A percentile compares a stretch with the other conserved stretches of the same genome.
Evolutionary conservation across 2,797 vertebrate genomes (phyloP).

Genomic region (Falco concolor): DNA sequence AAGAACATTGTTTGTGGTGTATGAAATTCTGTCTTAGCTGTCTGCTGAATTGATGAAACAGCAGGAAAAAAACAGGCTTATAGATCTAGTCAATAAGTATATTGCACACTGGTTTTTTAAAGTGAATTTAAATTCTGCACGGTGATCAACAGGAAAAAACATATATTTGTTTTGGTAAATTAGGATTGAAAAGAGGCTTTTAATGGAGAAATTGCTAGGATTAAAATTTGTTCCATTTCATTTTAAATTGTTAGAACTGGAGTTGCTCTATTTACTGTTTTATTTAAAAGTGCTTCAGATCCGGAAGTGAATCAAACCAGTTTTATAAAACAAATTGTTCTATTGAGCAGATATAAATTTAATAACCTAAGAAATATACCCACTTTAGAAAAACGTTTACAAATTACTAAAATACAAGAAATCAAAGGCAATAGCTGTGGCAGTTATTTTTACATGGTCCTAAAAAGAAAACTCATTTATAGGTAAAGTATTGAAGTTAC

Average conservation of each 20-base stretch:
- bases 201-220: background rate
- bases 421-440: background rate
- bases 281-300: background rate
- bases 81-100: background rate
- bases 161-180: background rate
- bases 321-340: background rate
- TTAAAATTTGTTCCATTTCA: background rate
- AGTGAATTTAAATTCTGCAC: background rate
- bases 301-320: background rate
- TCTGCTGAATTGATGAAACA: background rate
- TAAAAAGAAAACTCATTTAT: background rate
- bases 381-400: background rate
- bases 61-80: background rate
- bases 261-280: background rate
- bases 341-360: background rate
- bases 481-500: background rate
- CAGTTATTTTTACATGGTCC: background rate
- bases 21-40: background rate
- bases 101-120: background rate
- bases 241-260: background rate
- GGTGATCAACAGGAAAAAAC: background rate
- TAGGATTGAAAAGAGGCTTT: background rate
- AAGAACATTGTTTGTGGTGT: background rate
- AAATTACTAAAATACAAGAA: background rate
- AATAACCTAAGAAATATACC: background rate